Percentiles rank a stretch among this genome's conserved stretches.
Evolutionary conservation across 2,888 invertebrate genomes (phyloP).

Genomic region (Rambutsinella grinnellia): DNA sequence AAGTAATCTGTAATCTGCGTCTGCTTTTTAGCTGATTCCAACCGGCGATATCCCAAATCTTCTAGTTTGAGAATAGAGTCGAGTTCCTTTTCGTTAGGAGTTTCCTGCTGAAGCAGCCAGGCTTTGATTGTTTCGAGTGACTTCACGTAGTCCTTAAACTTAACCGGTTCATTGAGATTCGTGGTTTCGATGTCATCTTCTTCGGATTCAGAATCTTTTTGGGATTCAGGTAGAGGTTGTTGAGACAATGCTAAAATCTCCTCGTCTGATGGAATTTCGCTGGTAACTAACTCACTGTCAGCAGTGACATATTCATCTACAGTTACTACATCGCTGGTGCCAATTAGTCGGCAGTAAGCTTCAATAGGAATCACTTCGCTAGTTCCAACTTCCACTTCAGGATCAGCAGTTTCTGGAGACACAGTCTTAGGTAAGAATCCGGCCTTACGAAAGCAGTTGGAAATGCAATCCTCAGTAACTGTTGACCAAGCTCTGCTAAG

Average conservation of each 20-base stretch:
- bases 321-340: not conserved
- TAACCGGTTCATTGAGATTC: not conserved
- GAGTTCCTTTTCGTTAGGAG: not conserved
- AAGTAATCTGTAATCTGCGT: not conserved
- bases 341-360: not conserved
- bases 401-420: too few species aligned
- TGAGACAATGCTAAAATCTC: not conserved
- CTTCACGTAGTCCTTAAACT: not conserved
- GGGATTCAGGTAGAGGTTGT: not conserved
- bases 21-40: not conserved
- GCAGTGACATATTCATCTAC: not conserved
- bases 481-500: not conserved
- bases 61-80: not conserved
- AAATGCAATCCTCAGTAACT: not conserved
- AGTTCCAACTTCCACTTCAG: not conserved
- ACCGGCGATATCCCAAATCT: not conserved
- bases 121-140: not conserved
- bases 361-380: not conserved
- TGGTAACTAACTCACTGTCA: not conserved
- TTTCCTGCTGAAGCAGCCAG: not conserved
- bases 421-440: not conserved
- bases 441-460: conserved; percentile 24
- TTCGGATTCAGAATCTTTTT: not conserved
- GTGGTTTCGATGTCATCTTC: not conserved
- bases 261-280: not conserved